Evolutionary conservation across 2,888 invertebrate species (phyloP), one percentile per base, ranked within the genome.

Genomic region (Drosophila infuscata): DNA sequence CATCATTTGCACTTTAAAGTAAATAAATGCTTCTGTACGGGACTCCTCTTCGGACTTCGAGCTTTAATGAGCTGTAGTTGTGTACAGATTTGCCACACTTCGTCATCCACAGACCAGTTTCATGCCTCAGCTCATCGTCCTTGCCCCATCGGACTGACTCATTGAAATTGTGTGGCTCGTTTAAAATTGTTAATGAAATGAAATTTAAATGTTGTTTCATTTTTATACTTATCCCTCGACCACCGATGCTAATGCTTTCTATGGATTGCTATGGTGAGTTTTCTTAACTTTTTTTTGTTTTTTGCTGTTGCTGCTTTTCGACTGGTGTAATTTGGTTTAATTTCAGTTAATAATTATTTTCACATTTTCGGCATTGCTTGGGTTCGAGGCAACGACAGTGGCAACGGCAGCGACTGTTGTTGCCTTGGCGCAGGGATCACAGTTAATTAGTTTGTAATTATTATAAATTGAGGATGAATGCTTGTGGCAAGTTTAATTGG

Each of bases 381-480:
- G 62, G 86, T 83, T 83, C 78, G 83, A 78, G 82, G 89, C 85
- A 25, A 12, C 11, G 20, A 20, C 43, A 20, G 43, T 12, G 82
- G 89, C 85, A 25, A 12, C 11, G 20, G 43, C 43, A 20, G 43
- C 20, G 11, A 20, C 5, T 49, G 36, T 36, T 56, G 86, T 86
- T 90, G 90, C 87, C 89, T 76, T 74, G 86, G 70, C 80, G 49
- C 49, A 66, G 84, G 87, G 79, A 83, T 83, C 88, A 75, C 79
- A 91, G 90, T 90, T 91, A 91, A 91, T 91, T 91, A 91, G 89
- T 91, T 88, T 88, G 91, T 89, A 91, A 91, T 91, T 91, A 86
- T 86, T 90, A 89, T 88, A 91, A 91, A 91, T 91, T 89, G 82
- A 76, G 83, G 87, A 88, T 83, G 87, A 86, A 84, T 90, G 88